Conservation (phyloP, 2,797 vertebrate species). For the Phyllotis vaccarum region DNA sequence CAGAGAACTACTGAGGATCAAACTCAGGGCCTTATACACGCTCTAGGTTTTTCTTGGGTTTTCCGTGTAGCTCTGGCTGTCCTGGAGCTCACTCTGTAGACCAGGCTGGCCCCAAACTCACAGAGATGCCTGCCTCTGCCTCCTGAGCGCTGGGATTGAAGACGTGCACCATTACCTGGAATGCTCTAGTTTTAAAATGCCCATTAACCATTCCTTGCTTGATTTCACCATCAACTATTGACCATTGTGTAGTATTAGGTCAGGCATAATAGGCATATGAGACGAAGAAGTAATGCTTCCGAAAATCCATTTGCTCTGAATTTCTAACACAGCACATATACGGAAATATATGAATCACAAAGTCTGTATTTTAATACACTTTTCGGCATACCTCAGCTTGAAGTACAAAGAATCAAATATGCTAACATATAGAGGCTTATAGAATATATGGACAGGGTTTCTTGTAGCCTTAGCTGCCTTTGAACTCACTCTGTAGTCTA, state of each 20-base stretch:
- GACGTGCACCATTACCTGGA: too few species aligned
- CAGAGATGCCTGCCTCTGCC: too few species aligned
- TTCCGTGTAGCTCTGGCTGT: too few species aligned
- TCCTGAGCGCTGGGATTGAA: too few species aligned
- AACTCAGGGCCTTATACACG: neutral
- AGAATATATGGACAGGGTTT: neutral
- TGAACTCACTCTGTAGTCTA: neutral
- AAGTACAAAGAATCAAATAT: neutral
- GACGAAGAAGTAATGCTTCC: neutral
- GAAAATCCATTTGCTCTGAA: neutral
- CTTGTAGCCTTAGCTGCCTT: neutral
- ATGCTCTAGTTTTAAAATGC: neutral
- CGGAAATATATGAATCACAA: neutral
- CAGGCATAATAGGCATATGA: neutral
- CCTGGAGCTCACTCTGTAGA: too few species aligned
- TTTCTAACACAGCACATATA: neutral
- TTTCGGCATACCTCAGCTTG: neutral
- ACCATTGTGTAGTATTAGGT: neutral
- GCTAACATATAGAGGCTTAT: neutral
- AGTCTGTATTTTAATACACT: neutral
- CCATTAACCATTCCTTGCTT: slow-evolving; percentile 25
- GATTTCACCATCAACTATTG: slow-evolving; percentile 34
- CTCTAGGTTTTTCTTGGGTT: neutral
- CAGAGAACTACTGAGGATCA: neutral
- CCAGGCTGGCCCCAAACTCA: too few species aligned